phyloP scores from a whole-genome alignment of 2,113 vertebrate genomes.

The Procavia capensis region DNA sequence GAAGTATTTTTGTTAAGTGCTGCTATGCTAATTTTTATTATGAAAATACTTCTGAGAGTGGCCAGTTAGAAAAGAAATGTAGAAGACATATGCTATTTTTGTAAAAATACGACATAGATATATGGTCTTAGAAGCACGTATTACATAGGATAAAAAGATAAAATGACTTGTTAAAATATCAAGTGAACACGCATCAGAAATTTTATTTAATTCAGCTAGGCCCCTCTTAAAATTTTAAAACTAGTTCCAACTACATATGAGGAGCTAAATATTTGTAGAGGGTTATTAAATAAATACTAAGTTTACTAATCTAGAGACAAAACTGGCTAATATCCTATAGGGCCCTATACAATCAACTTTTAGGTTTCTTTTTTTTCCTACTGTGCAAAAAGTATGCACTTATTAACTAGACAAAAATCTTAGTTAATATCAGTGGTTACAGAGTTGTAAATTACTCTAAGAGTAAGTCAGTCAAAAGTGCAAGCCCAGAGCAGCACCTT shows the following conservation, averaged over 20 bases:
- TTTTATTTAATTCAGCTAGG: neutral
- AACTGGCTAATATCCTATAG: neutral
- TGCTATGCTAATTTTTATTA: too few species aligned
- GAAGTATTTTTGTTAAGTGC: too few species aligned
- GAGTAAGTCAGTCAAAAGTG: neutral
- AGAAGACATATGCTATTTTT: too few species aligned
- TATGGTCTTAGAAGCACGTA: neutral
- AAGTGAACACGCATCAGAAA: neutral
- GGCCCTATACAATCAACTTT: neutral
- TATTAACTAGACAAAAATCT: neutral
- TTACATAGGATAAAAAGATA: neutral
- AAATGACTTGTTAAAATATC: neutral
- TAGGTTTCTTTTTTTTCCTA: neutral
- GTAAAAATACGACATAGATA: too few species aligned
- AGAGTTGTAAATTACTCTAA: neutral
- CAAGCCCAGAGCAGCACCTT: neutral
- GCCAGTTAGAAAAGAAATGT: too few species aligned
- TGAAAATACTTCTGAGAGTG: too few species aligned
- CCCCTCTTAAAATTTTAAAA: neutral
- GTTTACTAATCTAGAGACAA: neutral
- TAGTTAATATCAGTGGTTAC: neutral
- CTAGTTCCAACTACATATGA: neutral
- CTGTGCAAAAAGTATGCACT: neutral
- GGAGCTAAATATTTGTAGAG: neutral
- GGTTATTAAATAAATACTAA: conserved; percentile 1